Evolutionary conservation across 2,797 vertebrate species (phyloP), one percentile per base, ranked within the genome.

Genomic region (Molossus alvarezi): DNA sequence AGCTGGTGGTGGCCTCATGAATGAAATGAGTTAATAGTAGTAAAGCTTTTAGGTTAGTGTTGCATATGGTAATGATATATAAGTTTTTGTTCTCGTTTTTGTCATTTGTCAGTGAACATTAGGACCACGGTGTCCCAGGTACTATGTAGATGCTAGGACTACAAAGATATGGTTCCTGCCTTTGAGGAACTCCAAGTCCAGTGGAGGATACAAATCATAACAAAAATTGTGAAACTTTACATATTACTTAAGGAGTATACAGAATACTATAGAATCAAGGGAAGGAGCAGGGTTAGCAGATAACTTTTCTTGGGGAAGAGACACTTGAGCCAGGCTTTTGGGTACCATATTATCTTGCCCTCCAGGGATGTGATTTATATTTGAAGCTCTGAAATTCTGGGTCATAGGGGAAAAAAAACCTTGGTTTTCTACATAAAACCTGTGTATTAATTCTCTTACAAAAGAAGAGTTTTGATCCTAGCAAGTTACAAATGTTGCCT

Each of bases 171-270:
- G n/a, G 27, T 94, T 72, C 57, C 67, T 48, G 8, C 23, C 14
- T 41, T 86, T 71, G 27, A 75, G 81, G 27, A 84, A 29, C 57
- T 85, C 48, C 12, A 5, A 53, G 41, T 85, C 62, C 25, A 48
- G 33, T n/a, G 18, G 73, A 45, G 14, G 76, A 95, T 77, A 88
- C 17, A 83, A n/a, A 41, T n/a, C 9, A 92, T 57, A 90, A 57
- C 25, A 76, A 33, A 64, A 69, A 41, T 21, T 87, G 41, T 60
- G 17, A 75, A 41, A 29, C 20, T 15, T 75, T 73, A 33, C 25
- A 0, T 79, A 23, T 57, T 72, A 17, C 8, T 4, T 58, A 27
- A 33, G 27, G 23, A 53, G 5, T 25, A 58, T 53, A 13, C 71
- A 13, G 33, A 48, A n/a, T 64, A 51, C 84, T 77, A 0, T 83